These are phyloP conservation scores for Bostrychus sinensis DNA, from an alignment of 2,113 vertebrate genomes.

Conservation along the genomic window DNA sequence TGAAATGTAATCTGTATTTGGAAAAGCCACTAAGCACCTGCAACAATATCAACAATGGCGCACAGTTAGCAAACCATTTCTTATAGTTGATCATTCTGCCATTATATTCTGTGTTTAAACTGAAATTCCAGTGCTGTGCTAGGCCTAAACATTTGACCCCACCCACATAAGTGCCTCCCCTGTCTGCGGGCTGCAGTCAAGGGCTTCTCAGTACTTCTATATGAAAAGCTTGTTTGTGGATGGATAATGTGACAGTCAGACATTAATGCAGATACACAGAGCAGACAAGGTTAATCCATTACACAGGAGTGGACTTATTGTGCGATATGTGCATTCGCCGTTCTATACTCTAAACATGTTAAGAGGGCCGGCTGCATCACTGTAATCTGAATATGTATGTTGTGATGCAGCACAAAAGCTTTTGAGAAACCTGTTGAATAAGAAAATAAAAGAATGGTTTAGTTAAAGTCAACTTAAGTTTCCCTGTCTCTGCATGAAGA, in stretches of 20 bases:
- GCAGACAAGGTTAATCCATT: conserved; percentile 47
- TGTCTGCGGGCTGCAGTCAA: too few species aligned
- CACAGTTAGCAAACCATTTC: conserved; percentile 27
- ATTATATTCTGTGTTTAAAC: background rate
- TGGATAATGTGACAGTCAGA: conserved; percentile 9
- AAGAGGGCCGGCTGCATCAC: conserved; percentile 16
- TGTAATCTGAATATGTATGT: conserved; percentile 35
- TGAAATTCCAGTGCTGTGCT: too few species aligned
- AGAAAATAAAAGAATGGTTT: too few species aligned
- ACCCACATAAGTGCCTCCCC: too few species aligned
- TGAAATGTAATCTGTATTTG: background rate
- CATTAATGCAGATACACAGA: conserved; percentile 31
- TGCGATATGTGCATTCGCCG: conserved; percentile 48
- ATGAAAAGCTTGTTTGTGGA: too few species aligned
- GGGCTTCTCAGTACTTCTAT: too few species aligned
- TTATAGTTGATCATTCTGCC: background rate
- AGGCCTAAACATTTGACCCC: too few species aligned
- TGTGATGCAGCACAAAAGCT: conserved; percentile 11
- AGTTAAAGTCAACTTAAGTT: too few species aligned
- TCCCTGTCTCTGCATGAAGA: too few species aligned
- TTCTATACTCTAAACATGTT: conserved; percentile 34
- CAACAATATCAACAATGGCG: conserved; percentile 25
- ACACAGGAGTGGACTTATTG: conserved; percentile 44
- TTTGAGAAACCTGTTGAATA: background rate
- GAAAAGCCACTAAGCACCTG: conserved; percentile 8